phyloP scores from a whole-genome alignment of 2,888 invertebrate species.

The Acronicta alni region DNA sequence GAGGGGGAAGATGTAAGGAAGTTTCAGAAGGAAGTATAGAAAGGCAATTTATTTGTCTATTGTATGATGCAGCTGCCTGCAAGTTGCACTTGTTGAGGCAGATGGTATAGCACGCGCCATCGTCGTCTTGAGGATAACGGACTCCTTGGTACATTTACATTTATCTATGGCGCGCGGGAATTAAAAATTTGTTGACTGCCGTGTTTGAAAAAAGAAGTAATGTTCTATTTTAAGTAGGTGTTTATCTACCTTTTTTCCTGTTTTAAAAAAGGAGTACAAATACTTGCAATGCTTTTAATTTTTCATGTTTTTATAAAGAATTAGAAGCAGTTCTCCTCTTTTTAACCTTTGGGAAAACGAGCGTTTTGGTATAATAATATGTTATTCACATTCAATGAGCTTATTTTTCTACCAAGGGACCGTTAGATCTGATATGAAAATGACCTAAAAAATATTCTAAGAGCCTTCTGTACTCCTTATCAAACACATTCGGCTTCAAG shows the following conservation, averaged over 20 bases:
- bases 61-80: slow-evolving; percentile 51
- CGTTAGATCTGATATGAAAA: background rate
- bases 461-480: slow-evolving; percentile 21
- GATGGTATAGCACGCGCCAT: slow-evolving; percentile 55
- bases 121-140: slow-evolving; percentile 25
- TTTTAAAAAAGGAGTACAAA: too few species aligned
- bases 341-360: too few species aligned
- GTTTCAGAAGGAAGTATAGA: slow-evolving; percentile 31
- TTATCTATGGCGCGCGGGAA: slow-evolving; percentile 22
- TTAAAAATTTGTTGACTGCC: slow-evolving; percentile 6
- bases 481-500: slow-evolving; percentile 31
- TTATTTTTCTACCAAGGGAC: too few species aligned
- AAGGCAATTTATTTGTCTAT: slow-evolving; percentile 45
- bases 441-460: slow-evolving; percentile 8
- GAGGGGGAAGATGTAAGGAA: slow-evolving; percentile 40
- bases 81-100: slow-evolving; percentile 50
- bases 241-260: too few species aligned
- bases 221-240: too few species aligned
- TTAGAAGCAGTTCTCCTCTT: too few species aligned
- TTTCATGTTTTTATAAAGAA: too few species aligned
- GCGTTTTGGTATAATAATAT: too few species aligned
- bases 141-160: slow-evolving; percentile 20
- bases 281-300: too few species aligned
- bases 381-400: too few species aligned
- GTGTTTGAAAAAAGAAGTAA: background rate